Evolutionary conservation across 30 jellyfish, hydroid and myxozoan species (phyloP).

Genomic region (Turritopsis rubra): DNA sequence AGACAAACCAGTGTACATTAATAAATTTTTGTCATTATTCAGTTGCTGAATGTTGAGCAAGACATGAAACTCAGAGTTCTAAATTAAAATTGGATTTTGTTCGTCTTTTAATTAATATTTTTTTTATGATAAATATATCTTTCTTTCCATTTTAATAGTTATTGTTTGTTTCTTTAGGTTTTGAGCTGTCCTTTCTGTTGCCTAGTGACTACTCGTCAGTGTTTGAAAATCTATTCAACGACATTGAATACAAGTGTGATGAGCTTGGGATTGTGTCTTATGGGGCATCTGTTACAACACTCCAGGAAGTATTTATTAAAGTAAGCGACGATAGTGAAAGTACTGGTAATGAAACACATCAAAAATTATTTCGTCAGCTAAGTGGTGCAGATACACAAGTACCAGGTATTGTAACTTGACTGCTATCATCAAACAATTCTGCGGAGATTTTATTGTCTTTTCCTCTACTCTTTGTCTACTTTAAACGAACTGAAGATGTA

Average conservation of each 20-base stretch:
- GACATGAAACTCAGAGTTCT: too few relatives aligned
- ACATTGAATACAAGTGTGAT: slow-evolving; percentile 44
- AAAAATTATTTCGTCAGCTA: slow-evolving; percentile 63
- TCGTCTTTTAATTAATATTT: too few relatives aligned
- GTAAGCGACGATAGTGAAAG: slow-evolving; percentile 51
- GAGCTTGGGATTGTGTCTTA: slow-evolving; percentile 74
- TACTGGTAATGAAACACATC: slow-evolving; percentile 3
- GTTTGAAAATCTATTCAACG: slow-evolving; percentile 65
- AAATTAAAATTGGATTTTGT: too few relatives aligned
- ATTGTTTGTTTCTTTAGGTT: slow-evolving; percentile 37
- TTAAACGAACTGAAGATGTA: too few relatives aligned
- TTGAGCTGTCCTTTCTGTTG: slow-evolving; percentile 68
- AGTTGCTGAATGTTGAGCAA: too few relatives aligned
- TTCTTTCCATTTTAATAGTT: too few relatives aligned
- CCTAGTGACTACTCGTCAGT: slow-evolving; percentile 63
- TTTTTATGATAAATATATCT: too few relatives aligned
- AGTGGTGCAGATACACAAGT: slow-evolving; percentile 26
- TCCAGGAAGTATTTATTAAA: slow-evolving; percentile 83
- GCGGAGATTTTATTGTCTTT: too few relatives aligned
- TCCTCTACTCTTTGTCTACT: too few relatives aligned
- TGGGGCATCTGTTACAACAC: slow-evolving; percentile 93
- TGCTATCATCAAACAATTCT: too few relatives aligned
- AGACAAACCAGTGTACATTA: too few relatives aligned
- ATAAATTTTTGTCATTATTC: too few relatives aligned
- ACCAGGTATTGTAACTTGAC: not conserved